Conservation (phyloP, 2,797 vertebrate genomes). For the Okamejei kenojei region DNA sequence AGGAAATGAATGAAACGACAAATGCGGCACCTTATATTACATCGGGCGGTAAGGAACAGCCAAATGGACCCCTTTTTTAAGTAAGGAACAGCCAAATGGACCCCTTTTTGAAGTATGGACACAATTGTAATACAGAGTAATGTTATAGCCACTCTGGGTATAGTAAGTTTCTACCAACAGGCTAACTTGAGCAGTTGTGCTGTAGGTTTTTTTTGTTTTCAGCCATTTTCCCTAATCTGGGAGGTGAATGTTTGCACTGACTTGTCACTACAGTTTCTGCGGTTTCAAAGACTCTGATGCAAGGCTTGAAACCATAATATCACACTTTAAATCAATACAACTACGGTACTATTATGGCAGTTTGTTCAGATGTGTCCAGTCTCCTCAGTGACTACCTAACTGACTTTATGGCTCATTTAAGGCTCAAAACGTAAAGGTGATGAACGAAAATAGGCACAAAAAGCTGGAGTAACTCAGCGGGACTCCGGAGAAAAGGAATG, state of each 20-base stretch:
- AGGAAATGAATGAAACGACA: background rate
- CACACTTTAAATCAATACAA: background rate
- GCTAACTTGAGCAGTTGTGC: background rate
- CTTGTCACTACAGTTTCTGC: background rate
- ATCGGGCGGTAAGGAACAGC: background rate
- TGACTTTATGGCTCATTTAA: background rate
- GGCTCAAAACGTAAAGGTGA: background rate
- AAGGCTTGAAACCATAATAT: background rate
- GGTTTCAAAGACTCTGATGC: background rate
- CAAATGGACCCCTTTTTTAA: background rate
- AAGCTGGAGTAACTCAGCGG: too few species aligned
- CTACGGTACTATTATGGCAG: background rate
- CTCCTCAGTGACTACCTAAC: background rate
- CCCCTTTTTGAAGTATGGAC: background rate
- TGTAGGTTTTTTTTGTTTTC: background rate
- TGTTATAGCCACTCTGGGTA: background rate
- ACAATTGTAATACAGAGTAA: background rate
- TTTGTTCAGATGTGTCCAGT: background rate
- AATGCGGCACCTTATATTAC: background rate
- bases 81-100: background rate
- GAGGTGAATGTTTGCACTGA: background rate
- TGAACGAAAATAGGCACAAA: background rate
- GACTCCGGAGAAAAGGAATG: too few species aligned
- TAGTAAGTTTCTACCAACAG: background rate
- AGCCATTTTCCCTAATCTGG: background rate